Evolutionary conservation across 2,113 vertebrate species (phyloP), one percentile per base, ranked within the genome.

Genomic region (Thamnaconus septentrionalis): DNA sequence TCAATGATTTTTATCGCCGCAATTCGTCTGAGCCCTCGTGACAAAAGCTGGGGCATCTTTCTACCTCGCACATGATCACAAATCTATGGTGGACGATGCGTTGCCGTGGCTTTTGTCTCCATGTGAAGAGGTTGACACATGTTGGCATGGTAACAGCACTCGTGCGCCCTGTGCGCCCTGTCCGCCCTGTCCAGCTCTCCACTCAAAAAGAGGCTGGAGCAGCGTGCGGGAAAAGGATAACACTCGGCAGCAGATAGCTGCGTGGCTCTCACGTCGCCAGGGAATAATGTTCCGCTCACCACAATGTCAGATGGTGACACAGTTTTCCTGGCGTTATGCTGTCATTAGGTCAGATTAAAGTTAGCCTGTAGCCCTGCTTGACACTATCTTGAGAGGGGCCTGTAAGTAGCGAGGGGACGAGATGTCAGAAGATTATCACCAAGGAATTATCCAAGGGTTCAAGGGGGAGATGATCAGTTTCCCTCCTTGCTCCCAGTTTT

Each of bases 401-500:
- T 65, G 41, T 83, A 78, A 81, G 78, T 83, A 76, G 75, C 59
- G 48, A 60, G 64, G 52, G 74, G 62, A 82, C 47, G 47, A 84
- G 63, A 79, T 86, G 86, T 81, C 80, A 79, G 65, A 71, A 85
- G 72, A 88, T 84, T 78, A 73, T 73, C 73, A 53, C 62, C 56
- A 57, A 66, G 61, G 78, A 73, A 59, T 82, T 82, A 82, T 85
- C 85, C 81, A 56, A 75, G 78, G 77, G 78, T 79, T 84, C 52
- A 61, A 67, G 73, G n/a, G 69, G 76, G 11, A 81, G 71, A 42
- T 73, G 48, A 86, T 76, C 48, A 70, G 51, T 73, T 83, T 71
- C 75, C 69, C 64, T 81, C 71, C 80, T 72, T 75, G 59, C 82
- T 78, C 69, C 60, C 49, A 73, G 45, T 85, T 78, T 75, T 64